Evolutionary conservation across 2,888 invertebrate genomes (phyloP), one percentile per base, ranked within the genome.

Genomic region (Oscheius sp.): DNA sequence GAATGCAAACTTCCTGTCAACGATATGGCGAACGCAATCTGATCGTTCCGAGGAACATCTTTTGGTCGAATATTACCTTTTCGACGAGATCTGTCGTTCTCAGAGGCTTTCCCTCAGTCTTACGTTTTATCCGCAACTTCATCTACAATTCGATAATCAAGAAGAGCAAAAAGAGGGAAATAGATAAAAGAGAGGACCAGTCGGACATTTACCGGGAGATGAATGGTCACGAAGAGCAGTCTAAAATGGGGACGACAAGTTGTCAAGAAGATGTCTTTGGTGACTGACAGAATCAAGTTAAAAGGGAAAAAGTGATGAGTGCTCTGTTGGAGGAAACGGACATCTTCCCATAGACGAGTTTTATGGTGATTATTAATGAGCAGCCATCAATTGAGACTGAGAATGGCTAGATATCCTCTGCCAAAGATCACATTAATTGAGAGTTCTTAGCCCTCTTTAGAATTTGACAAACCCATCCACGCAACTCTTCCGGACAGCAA

Each of bases 71-170:
- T 13, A 16, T 61, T 52, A 66, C 66, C 66, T 66, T 66, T 7
- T 66, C 29, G 5, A 66, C 66, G 52, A 66, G 66, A 18, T 66
- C 66, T 12, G 66, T 46, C 18, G 46, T 66, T 35, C 66, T 21
- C 2, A 66, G 52, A 16, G 66, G 52, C 29, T 66, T 66, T 13
- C 66, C 66, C 66, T 66, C 66, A 0, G 41, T 41, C 52, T 66
- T 66, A 3, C 66, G 49, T 29, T 52, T 66, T 66, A 66, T 66
- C 35, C 66, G 49, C 23, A 66, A 29, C 21, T 66, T 66, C 66
- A 66, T 66, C 66, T 61, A 16, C 21, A 41, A 21, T 23, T 18
- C 21, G 9, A 12, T 5, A 7, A 13, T 64, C 49, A 27, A 6
- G 64, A 27, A 46, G 25, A 46, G 23, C 9, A 18, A 21, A 18